A percentile compares a stretch with the other conserved stretches of the same genome.
phyloP scores from a whole-genome alignment of 2,888 invertebrate species.

The Epiblema foenella region DNA sequence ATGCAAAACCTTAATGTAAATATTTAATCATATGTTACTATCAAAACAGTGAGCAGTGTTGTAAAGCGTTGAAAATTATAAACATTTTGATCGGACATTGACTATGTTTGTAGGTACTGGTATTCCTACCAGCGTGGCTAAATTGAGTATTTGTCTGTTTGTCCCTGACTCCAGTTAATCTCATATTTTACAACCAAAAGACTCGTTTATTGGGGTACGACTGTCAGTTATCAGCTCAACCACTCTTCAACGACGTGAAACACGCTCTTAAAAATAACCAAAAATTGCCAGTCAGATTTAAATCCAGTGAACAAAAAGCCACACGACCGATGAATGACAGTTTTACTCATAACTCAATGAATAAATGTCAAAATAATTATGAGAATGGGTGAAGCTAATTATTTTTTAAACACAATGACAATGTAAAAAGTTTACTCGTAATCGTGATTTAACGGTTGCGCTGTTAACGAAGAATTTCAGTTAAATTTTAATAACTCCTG shows the following conservation, averaged over 20 bases:
- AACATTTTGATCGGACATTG: too few relatives aligned
- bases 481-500: slow-evolving; percentile 12
- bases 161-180: not conserved
- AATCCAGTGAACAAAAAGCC: slow-evolving; percentile 30
- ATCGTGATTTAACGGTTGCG: slow-evolving; percentile 29
- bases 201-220: not conserved
- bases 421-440: slow-evolving; percentile 33
- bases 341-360: slow-evolving; percentile 41
- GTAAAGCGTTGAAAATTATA: too few relatives aligned
- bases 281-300: slow-evolving; percentile 23
- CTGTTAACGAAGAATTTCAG: slow-evolving; percentile 24
- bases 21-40: not conserved
- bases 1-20: not conserved
- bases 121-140: too few relatives aligned
- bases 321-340: slow-evolving; percentile 34
- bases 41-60: not conserved
- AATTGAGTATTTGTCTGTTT: too few relatives aligned
- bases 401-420: slow-evolving; percentile 24
- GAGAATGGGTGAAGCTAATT: slow-evolving; percentile 30
- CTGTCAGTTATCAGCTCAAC: slow-evolving; percentile 24
- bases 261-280: slow-evolving; percentile 23
- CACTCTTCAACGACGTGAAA: slow-evolving; percentile 17
- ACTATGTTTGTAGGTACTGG: too few relatives aligned
- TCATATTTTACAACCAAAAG: not conserved
- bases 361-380: slow-evolving; percentile 43